These are phyloP conservation scores for Ichneumoninae sp. DNA, from an alignment of 2,888 invertebrate genomes.

Conservation along the genomic window DNA sequence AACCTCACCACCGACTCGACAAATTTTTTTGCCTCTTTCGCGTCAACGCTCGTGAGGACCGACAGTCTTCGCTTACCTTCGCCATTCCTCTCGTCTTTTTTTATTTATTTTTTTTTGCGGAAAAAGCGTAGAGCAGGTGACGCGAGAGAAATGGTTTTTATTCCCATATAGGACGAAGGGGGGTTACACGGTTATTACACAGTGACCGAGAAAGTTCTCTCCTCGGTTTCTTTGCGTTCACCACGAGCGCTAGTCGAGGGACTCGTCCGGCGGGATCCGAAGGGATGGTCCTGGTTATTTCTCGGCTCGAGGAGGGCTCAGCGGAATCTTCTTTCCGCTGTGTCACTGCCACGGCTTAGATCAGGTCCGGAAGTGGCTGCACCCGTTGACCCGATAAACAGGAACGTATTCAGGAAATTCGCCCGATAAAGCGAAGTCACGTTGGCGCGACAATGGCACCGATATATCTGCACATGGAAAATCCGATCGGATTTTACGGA, in stretches of 20 bases:
- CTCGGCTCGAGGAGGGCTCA: constrained; percentile 5
- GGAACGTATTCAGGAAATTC: constrained; percentile 13
- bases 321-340: constrained; percentile 23
- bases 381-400: constrained; percentile 25
- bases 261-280: constrained; percentile 9
- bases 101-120: constrained; percentile 23
- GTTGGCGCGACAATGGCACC: background rate
- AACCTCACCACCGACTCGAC: constrained; percentile 36
- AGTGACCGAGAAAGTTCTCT: constrained; percentile 8
- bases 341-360: constrained; percentile 26
- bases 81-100: constrained; percentile 10
- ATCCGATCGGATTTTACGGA: constrained; percentile 12
- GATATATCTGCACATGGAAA: constrained; percentile 13
- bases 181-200: constrained; percentile 50
- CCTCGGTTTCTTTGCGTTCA: constrained; percentile 16
- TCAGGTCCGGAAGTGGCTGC: constrained; percentile 25
- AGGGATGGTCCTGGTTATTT: constrained; percentile 33
- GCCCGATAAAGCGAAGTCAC: constrained; percentile 13
- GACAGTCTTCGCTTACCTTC: constrained; percentile 23
- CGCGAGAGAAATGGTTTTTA: constrained; percentile 43
- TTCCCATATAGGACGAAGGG: background rate
- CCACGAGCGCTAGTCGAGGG: constrained; percentile 6
- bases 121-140: constrained; percentile 24
- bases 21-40: constrained; percentile 31
- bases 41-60: constrained; percentile 32